A percentile compares a stretch with the other conserved stretches of the same genome.
These are phyloP conservation scores for Prolemur simus DNA, from an alignment of 2,113 vertebrate genomes.

Conservation along the genomic window DNA sequence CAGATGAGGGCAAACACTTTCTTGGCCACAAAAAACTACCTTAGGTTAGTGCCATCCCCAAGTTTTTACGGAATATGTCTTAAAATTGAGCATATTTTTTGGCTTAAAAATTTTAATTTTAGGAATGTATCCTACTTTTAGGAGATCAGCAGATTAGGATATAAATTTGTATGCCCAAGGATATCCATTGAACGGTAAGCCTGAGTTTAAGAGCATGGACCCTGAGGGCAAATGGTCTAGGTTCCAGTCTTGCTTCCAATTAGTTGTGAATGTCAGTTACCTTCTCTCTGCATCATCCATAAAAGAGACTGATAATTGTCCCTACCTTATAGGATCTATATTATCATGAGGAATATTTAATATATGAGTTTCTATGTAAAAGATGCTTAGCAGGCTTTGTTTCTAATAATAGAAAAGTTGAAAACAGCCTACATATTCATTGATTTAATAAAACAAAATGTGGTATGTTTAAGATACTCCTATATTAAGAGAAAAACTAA, in stretches of 20 bases:
- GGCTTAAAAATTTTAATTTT: not conserved
- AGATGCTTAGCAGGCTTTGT: not conserved
- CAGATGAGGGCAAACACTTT: not conserved
- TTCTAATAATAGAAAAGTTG: conserved; percentile 19
- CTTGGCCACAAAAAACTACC: not conserved
- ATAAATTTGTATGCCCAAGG: not conserved
- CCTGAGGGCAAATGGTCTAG: not conserved
- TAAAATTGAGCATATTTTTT: not conserved
- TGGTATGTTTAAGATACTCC: not conserved
- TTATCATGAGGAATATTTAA: conserved; percentile 16
- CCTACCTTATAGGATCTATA: not conserved
- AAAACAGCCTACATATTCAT: not conserved
- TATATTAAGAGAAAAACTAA: not conserved
- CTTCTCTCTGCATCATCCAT: not conserved
- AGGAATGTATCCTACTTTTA: not conserved
- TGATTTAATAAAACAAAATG: conserved; percentile 19
- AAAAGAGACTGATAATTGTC: not conserved
- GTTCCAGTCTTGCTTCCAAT: not conserved
- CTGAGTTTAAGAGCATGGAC: not conserved
- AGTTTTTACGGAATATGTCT: not conserved
- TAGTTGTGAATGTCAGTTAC: not conserved
- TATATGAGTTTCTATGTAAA: not conserved
- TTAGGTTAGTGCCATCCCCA: not conserved
- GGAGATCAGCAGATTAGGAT: not conserved
- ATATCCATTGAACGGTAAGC: not conserved